Percentiles rank a stretch among this genome's conserved stretches.
These are phyloP conservation scores for Drosophila neonasuta DNA, from an alignment of 2,888 invertebrate species.

Conservation along the genomic window DNA sequence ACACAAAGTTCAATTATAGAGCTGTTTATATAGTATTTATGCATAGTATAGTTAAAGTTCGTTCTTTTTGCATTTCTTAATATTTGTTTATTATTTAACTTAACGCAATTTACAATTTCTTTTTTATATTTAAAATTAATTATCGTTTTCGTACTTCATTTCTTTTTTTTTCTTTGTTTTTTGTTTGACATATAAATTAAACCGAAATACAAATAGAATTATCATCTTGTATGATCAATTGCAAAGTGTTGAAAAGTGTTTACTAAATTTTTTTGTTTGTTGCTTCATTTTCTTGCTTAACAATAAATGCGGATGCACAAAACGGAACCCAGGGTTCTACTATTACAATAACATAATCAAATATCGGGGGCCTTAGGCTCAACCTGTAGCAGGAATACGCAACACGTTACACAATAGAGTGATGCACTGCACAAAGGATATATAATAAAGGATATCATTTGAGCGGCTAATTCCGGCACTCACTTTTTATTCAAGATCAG, in stretches of 20 bases:
- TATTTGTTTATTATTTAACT: slow-evolving; percentile 70
- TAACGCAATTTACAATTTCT: slow-evolving; percentile 72
- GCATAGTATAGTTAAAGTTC: too few species aligned
- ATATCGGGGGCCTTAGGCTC: slow-evolving; percentile 60
- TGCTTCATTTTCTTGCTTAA: slow-evolving; percentile 38
- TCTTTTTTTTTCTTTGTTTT: slow-evolving; percentile 1
- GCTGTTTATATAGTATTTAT: too few species aligned
- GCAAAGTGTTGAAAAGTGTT: slow-evolving; percentile 21
- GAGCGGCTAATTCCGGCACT: not conserved
- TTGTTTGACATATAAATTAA: slow-evolving; percentile 38
- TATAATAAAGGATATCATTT: slow-evolving; percentile 6
- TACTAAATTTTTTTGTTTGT: slow-evolving; percentile 16
- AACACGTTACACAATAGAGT: slow-evolving; percentile 11
- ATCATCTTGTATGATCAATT: slow-evolving; percentile 27
- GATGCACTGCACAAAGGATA: not conserved
- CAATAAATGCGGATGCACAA: slow-evolving; percentile 67
- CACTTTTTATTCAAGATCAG: slow-evolving; percentile 13
- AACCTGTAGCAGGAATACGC: slow-evolving; percentile 53
- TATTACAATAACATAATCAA: slow-evolving; percentile 39
- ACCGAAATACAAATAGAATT: slow-evolving; percentile 17
- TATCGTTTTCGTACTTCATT: slow-evolving; percentile 29
- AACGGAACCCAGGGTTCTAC: slow-evolving; percentile 55
- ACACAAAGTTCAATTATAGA: too few species aligned
- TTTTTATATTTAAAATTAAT: slow-evolving; percentile 44
- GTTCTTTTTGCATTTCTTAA: slow-evolving; percentile 42